Conservation (phyloP, 2,888 invertebrate genomes). For the Trichopria drosophilae region DNA sequence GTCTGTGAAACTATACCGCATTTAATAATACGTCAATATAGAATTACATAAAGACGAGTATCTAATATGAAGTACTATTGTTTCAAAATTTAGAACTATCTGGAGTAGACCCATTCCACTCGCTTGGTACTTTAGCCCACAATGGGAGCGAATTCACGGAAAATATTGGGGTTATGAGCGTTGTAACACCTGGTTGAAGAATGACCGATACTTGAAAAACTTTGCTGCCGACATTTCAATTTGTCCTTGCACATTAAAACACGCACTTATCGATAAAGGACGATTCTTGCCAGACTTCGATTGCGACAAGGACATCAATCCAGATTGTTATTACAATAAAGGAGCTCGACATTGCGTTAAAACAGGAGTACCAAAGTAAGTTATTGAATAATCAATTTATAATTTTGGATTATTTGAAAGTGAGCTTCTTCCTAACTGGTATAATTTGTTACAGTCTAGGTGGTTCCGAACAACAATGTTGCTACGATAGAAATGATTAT, state of each 20-base stretch:
- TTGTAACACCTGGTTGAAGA: conserved; percentile 89
- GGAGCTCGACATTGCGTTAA: conserved; percentile 92
- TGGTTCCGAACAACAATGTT: conserved; percentile 95
- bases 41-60: not conserved
- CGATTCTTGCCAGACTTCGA: conserved; percentile 86
- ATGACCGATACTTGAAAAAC: conserved; percentile 80
- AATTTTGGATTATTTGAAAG: not conserved
- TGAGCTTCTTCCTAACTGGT: not conserved
- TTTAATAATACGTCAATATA: not conserved
- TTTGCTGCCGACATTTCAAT: conserved; percentile 81
- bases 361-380: conserved; percentile 87
- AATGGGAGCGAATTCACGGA: conserved; percentile 84
- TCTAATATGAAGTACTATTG: not conserved
- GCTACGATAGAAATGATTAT: conserved; percentile 89
- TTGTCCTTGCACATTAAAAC: conserved; percentile 90
- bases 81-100: conserved; percentile 65
- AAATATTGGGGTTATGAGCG: conserved; percentile 78
- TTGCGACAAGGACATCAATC: conserved; percentile 90
- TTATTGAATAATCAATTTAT: conserved; percentile 25
- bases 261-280: conserved; percentile 90
- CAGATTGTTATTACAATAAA: conserved; percentile 83
- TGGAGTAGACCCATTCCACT: conserved; percentile 93
- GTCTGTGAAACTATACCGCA: too few relatives aligned
- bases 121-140: conserved; percentile 88
- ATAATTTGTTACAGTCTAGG: conserved; percentile 65